phyloP scores from a whole-genome alignment of 2,797 vertebrate genomes.

The Pangasius macronema region DNA sequence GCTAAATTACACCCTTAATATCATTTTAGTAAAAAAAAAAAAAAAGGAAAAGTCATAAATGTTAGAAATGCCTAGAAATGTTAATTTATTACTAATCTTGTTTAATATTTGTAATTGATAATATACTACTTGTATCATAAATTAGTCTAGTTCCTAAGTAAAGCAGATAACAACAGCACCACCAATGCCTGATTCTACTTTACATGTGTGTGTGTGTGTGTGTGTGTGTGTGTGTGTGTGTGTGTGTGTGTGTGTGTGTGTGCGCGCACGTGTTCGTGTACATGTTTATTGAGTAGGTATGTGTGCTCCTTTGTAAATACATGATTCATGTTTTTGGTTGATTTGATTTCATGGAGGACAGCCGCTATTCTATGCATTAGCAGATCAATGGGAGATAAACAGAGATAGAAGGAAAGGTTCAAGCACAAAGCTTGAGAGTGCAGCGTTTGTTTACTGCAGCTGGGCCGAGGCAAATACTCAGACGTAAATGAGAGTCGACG shows the following conservation, averaged over 20 bases:
- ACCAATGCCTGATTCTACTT: background rate
- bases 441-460: constrained; percentile 87
- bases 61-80: background rate
- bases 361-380: constrained; percentile 42
- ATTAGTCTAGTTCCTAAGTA: background rate
- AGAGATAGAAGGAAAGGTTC: constrained; percentile 24
- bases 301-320: background rate
- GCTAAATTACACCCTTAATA: background rate
- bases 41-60: background rate
- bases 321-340: constrained; percentile 13
- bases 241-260: background rate
- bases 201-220: background rate
- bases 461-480: constrained; percentile 83
- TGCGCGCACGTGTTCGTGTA: background rate
- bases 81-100: background rate
- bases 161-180: background rate
- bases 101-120: background rate
- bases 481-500: constrained; percentile 98
- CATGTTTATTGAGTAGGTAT: background rate
- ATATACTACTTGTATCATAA: too few relatives aligned
- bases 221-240: background rate
- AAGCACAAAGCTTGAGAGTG: constrained; percentile 30
- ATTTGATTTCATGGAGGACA: constrained; percentile 36
- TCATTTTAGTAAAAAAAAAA: background rate
- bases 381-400: constrained; percentile 61